Conservation (phyloP, 2,113 vertebrate genomes). For the Asarcornis scutulata region DNA sequence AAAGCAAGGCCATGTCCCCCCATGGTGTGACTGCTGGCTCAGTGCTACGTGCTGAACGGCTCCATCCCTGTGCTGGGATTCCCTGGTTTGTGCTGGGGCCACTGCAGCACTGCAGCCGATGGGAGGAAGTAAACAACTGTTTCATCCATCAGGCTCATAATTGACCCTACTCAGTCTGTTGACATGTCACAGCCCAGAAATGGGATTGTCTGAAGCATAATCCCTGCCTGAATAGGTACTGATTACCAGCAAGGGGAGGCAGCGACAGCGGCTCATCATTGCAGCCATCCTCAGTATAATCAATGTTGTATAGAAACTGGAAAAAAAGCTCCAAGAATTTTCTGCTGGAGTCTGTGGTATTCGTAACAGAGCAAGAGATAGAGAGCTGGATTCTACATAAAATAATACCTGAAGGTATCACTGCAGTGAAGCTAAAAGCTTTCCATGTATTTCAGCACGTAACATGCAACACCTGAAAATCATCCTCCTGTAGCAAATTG, state of each 20-base stretch:
- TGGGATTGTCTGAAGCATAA: not conserved
- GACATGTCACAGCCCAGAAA: not conserved
- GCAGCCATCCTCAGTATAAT: not conserved
- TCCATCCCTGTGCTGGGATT: not conserved
- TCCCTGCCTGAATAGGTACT: not conserved
- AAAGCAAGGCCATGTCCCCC: not conserved
- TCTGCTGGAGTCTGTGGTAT: not conserved
- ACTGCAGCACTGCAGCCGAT: not conserved
- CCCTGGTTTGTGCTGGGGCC: not conserved
- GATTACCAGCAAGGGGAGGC: not conserved
- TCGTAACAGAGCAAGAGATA: not conserved
- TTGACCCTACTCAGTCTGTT: not conserved
- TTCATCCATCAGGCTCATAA: not conserved
- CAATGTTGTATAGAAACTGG: not conserved
- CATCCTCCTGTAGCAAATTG: not conserved
- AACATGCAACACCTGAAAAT: not conserved
- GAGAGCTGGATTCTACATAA: not conserved
- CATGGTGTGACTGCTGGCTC: not conserved
- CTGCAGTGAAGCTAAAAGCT: not conserved
- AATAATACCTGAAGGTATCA: not conserved
- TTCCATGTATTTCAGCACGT: not conserved
- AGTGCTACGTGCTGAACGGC: fast-evolving
- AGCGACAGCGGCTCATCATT: not conserved
- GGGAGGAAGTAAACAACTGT: not conserved
- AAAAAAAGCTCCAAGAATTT: not conserved